These are phyloP conservation scores for Drosophila neutralis DNA, from an alignment of 2,888 invertebrate species.

Conservation along the genomic window DNA sequence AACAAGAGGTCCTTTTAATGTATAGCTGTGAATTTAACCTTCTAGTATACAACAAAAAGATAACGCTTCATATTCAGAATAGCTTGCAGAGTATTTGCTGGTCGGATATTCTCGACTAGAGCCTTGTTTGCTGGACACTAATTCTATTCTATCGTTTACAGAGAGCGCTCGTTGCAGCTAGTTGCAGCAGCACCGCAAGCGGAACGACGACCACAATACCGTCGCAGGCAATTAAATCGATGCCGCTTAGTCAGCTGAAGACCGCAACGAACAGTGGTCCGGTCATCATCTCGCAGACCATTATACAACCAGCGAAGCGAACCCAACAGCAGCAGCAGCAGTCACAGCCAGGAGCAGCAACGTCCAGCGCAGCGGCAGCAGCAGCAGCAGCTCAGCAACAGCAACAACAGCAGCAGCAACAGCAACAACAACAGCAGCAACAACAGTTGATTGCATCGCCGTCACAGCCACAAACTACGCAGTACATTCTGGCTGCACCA, in stretches of 20 bases:
- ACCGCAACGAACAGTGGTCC: constrained; percentile 83
- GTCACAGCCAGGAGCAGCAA: constrained; percentile 14
- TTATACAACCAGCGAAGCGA: constrained; percentile 84
- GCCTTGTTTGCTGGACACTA: not conserved
- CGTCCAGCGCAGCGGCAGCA: constrained; percentile 54
- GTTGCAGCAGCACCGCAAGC: constrained; percentile 41
- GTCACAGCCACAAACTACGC: constrained; percentile 67
- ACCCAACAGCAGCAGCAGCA: constrained; percentile 67
- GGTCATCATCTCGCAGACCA: constrained; percentile 84
- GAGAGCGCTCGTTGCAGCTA: constrained; percentile 74
- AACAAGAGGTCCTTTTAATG: not conserved
- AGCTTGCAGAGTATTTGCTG: not conserved
- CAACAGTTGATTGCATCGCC: constrained; percentile 43
- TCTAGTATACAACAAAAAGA: no score
- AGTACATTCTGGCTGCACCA: constrained; percentile 82
- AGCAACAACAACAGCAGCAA: constrained; percentile 53
- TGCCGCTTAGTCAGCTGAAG: constrained; percentile 82
- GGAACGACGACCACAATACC: constrained; percentile 76
- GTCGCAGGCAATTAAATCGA: constrained; percentile 82
- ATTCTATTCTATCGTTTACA: constrained; percentile 28
- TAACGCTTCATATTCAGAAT: not conserved
- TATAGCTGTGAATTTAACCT: not conserved
- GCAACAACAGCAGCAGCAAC: constrained; percentile 44
- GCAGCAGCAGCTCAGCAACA: constrained; percentile 50
- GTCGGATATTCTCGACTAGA: not conserved